phyloP scores from a whole-genome alignment of 2,113 vertebrate species.

The Passer domesticus region DNA sequence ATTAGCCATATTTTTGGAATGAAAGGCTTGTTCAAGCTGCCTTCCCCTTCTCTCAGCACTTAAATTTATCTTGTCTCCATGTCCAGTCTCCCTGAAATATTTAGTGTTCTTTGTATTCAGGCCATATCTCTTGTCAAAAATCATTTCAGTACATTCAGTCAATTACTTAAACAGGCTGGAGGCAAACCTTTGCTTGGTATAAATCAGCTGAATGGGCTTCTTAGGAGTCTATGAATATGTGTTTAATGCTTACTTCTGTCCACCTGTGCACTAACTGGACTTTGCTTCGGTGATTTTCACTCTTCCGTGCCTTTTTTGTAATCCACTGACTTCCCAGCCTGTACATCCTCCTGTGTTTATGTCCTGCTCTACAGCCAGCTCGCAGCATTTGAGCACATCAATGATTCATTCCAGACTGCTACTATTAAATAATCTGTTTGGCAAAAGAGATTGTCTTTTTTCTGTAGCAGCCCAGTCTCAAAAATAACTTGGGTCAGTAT shows the following conservation, averaged over 20 bases:
- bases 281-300: background rate
- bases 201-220: background rate
- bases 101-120: background rate
- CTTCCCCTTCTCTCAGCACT: background rate
- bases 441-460: background rate
- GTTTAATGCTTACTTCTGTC: background rate
- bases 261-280: background rate
- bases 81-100: background rate
- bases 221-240: background rate
- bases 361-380: background rate
- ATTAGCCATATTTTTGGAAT: constrained; percentile 29
- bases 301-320: background rate
- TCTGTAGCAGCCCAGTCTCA: background rate
- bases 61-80: background rate
- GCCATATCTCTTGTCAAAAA: background rate
- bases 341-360: background rate
- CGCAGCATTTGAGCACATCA: background rate
- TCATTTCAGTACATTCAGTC: background rate
- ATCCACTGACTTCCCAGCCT: background rate
- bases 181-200: background rate
- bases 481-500: background rate
- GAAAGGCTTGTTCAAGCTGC: background rate
- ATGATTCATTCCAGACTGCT: background rate
- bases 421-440: background rate
- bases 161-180: background rate